A percentile compares a stretch with the other conserved stretches of the same genome.
Evolutionary conservation across 1,140 invertebrate species (phyloP).

Genomic region (Drosophila nasuta): DNA sequence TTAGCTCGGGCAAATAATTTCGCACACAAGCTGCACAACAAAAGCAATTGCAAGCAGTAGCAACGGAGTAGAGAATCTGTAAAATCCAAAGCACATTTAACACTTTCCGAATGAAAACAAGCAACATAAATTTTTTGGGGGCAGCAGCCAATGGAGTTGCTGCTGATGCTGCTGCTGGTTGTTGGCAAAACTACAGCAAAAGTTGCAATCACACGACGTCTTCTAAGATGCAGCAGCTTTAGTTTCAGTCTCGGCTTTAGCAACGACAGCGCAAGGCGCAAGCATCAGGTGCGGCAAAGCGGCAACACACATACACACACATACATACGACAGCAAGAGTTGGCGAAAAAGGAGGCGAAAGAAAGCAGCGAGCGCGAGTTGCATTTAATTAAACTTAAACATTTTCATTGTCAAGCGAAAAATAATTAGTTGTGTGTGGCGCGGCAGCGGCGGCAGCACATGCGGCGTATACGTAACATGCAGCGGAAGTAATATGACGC

Average conservation of each 20-base stretch:
- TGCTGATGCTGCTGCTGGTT: neutral
- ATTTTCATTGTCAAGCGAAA: conserved; percentile 84
- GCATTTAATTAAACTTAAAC: conserved; percentile 84
- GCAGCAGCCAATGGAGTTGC: neutral
- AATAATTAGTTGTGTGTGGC: conserved; percentile 82
- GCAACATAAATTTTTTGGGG: conserved; percentile 70
- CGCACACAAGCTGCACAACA: conserved; percentile 25
- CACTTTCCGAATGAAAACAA: conserved; percentile 73
- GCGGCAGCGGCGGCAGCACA: conserved; percentile 48
- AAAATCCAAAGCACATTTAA: conserved; percentile 74
- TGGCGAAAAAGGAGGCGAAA: conserved; percentile 27
- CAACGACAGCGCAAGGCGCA: conserved; percentile 21
- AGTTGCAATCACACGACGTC: conserved; percentile 53
- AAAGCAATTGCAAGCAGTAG: conserved; percentile 7
- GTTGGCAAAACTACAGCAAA: conserved; percentile 50
- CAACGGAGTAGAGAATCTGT: conserved; percentile 28
- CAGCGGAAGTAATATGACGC: conserved; percentile 77
- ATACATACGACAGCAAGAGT: neutral
- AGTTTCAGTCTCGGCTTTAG: conserved; percentile 2
- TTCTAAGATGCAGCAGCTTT: conserved; percentile 22
- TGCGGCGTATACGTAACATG: conserved; percentile 73
- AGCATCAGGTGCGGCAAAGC: conserved; percentile 66
- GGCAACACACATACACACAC: no score
- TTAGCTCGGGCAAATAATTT: conserved; percentile 46
- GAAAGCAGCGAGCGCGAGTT: conserved; percentile 69